Percentiles rank a stretch among this genome's conserved stretches.
Evolutionary conservation across 2,888 invertebrate species (phyloP).

Genomic region (Tetanocera ferruginea): DNA sequence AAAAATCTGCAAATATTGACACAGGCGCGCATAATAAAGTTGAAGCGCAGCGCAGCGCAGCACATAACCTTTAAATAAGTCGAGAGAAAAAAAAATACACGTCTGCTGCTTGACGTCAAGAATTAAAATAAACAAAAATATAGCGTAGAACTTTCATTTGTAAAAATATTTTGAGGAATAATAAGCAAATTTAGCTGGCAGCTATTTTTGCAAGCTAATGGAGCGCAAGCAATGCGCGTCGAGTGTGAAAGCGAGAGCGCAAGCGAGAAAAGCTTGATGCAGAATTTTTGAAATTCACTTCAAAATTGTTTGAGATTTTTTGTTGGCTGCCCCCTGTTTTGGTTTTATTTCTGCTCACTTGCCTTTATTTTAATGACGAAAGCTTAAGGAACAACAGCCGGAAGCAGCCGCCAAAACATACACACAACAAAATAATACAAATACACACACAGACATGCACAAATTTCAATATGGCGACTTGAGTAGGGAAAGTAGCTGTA

Average conservation of each 20-base stretch:
- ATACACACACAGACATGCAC: neutral
- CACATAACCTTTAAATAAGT: neutral
- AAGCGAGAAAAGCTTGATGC: neutral
- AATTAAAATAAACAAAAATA: conserved; percentile 28
- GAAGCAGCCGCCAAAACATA: conserved; percentile 10
- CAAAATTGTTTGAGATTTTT: neutral
- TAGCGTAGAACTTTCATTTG: conserved; percentile 1
- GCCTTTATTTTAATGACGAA: neutral
- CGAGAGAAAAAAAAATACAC: neutral
- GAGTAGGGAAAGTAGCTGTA: neutral
- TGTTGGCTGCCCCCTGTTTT: neutral
- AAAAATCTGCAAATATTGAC: conserved; percentile 18
- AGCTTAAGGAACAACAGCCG: conserved; percentile 8
- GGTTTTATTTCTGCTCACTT: neutral
- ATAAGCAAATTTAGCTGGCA: conserved; percentile 57
- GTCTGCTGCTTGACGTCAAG: neutral
- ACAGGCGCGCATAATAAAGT: conserved; percentile 19
- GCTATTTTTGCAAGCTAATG: conserved; percentile 65
- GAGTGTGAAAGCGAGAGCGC: neutral
- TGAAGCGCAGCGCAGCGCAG: neutral
- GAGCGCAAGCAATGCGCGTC: conserved; percentile 47
- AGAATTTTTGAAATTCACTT: neutral
- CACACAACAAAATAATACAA: neutral
- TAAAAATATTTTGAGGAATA: neutral
- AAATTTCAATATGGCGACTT: conserved; percentile 16